These are phyloP conservation scores for Hypomecis punctinalis DNA, from an alignment of 2,888 invertebrate genomes.

Conservation along the genomic window DNA sequence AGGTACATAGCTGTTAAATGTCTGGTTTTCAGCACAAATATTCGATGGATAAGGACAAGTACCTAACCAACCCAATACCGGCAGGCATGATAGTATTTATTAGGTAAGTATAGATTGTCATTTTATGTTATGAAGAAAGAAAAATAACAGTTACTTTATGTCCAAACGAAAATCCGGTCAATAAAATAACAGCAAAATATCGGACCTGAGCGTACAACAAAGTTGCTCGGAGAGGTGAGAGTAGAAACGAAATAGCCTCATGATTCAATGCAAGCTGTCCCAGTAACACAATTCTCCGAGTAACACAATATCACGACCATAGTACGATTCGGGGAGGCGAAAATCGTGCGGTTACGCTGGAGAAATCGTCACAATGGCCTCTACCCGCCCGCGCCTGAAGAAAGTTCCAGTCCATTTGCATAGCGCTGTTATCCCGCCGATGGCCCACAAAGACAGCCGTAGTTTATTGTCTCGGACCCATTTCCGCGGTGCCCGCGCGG, in stretches of 20 bases:
- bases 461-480: slow-evolving; percentile 80
- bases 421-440: slow-evolving; percentile 71
- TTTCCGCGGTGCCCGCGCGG: slow-evolving; percentile 75
- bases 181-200: background rate
- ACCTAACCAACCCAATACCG: no score
- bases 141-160: no score
- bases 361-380: slow-evolving; percentile 79
- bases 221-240: slow-evolving; percentile 18
- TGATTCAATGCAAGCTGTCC: slow-evolving; percentile 35
- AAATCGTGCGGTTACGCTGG: slow-evolving; percentile 61
- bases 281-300: slow-evolving; percentile 42
- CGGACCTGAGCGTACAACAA: slow-evolving; percentile 21
- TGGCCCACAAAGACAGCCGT: slow-evolving; percentile 80
- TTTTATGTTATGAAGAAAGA: no score
- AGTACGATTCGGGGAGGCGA: slow-evolving; percentile 58
- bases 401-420: slow-evolving; percentile 82
- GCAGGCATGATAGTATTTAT: no score
- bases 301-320: slow-evolving; percentile 43
- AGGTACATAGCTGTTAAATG: no score
- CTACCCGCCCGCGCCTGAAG: slow-evolving; percentile 71
- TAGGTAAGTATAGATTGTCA: no score
- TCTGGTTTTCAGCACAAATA: no score
- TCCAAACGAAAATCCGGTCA: slow-evolving; percentile 8
- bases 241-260: slow-evolving; percentile 33
- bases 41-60: no score